Percentiles rank a stretch among this genome's conserved stretches.
Conservation (phyloP, 2,888 invertebrate genomes). For the Andrena bucephala region DNA sequence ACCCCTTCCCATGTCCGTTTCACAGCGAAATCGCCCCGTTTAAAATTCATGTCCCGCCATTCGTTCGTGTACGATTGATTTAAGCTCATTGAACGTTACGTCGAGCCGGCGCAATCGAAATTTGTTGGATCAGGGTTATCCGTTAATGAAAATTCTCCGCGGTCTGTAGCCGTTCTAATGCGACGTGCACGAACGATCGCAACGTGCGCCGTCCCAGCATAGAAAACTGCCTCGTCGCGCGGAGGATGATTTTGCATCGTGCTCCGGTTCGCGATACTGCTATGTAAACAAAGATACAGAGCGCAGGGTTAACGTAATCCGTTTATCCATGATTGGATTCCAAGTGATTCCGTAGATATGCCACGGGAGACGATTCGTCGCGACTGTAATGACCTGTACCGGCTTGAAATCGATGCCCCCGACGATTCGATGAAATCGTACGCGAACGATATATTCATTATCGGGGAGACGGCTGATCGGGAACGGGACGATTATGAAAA, state of each 20-base stretch:
- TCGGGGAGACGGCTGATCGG: conserved; percentile 28
- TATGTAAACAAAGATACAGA: conserved; percentile 74
- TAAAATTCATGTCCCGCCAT: background rate
- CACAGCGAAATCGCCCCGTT: background rate
- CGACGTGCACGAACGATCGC: conserved; percentile 5
- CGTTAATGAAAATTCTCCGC: conserved; percentile 47
- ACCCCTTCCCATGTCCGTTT: background rate
- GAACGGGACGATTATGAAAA: background rate
- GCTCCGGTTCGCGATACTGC: conserved; percentile 63
- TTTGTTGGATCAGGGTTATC: conserved; percentile 30
- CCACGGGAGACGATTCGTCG: conserved; percentile 63
- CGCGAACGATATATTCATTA: conserved; percentile 37
- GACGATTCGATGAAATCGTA: conserved; percentile 59
- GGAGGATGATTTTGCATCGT: conserved; percentile 52
- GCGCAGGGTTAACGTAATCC: conserved; percentile 75
- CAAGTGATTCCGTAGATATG: conserved; percentile 76
- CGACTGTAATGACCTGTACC: conserved; percentile 45
- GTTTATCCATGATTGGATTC: conserved; percentile 80
- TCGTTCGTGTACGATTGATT: background rate
- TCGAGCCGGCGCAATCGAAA: background rate
- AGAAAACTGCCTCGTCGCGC: conserved; percentile 46
- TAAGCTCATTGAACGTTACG: background rate
- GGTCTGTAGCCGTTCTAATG: conserved; percentile 24
- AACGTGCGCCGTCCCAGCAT: conserved; percentile 4
- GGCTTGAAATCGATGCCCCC: conserved; percentile 44